phyloP scores from a whole-genome alignment of 2,797 vertebrate species.

The Sparidentex hasta region DNA sequence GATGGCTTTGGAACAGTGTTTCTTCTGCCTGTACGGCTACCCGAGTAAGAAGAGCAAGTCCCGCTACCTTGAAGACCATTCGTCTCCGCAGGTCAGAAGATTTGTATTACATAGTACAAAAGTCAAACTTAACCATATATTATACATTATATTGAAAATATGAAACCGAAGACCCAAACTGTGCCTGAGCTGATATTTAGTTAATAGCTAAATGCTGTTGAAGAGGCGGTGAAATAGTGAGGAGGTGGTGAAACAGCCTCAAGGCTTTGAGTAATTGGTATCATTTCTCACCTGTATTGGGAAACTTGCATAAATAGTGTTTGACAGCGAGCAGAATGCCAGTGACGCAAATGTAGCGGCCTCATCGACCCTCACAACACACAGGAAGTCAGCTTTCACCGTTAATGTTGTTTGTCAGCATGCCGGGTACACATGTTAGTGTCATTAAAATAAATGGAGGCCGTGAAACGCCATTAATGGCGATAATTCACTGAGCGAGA shows the following conservation, averaged over 20 bases:
- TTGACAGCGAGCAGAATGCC: constrained; percentile 28
- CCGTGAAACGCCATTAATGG: constrained; percentile 18
- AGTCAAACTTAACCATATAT: too few species aligned
- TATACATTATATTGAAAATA: not conserved
- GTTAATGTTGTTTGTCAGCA: constrained; percentile 46
- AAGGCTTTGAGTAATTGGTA: constrained; percentile 41
- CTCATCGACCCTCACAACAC: constrained; percentile 13
- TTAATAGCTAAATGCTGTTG: constrained; percentile 31
- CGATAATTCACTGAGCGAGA: constrained; percentile 11
- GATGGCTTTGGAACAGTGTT: constrained; percentile 96
- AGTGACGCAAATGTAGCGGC: constrained; percentile 29
- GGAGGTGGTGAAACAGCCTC: constrained; percentile 36
- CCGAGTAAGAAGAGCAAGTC: constrained; percentile 99
- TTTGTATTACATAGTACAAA: not conserved
- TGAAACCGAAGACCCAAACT: constrained; percentile 8
- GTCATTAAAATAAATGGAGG: constrained; percentile 35
- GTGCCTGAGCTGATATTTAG: constrained; percentile 23
- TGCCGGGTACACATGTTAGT: not conserved
- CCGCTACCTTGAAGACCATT: constrained; percentile 97
- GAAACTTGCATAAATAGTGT: constrained; percentile 31
- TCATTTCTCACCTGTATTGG: constrained; percentile 42
- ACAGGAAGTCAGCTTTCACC: constrained; percentile 15
- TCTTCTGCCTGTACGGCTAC: constrained; percentile 95
- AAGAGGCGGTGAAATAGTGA: constrained; percentile 45
- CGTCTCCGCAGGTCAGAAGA: constrained; percentile 90